These are phyloP conservation scores for Coptodon bakossiorum DNA, from an alignment of 2,113 vertebrate species.

Conservation along the genomic window DNA sequence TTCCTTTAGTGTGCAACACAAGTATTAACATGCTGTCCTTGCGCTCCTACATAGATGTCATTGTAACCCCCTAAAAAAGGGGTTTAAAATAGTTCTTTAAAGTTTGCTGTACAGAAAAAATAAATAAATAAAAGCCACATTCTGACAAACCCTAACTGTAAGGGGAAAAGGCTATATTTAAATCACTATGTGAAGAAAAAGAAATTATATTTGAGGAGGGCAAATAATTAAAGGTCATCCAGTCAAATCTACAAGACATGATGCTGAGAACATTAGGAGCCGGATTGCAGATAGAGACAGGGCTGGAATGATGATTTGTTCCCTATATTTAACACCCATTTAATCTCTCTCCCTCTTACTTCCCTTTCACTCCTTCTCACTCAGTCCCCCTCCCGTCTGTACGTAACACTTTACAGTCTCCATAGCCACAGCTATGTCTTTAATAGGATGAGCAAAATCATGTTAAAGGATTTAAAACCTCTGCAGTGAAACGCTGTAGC, in stretches of 20 bases:
- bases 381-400: conserved; percentile 12
- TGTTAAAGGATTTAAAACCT: conserved; percentile 72
- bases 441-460: conserved; percentile 74
- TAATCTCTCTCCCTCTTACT: conserved; percentile 31
- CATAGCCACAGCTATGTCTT: conserved; percentile 57
- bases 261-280: conserved; percentile 6
- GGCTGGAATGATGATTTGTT: conserved; percentile 39
- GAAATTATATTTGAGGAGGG: neutral
- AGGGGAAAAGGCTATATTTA: neutral
- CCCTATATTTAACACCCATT: conserved; percentile 52
- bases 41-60: neutral
- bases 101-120: neutral
- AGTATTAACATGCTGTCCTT: neutral
- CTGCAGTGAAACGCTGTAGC: conserved; percentile 55
- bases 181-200: neutral
- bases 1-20: neutral
- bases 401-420: conserved; percentile 47
- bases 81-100: neutral
- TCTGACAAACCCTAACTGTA: neutral
- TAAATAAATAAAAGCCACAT: neutral
- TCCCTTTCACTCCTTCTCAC: conserved; percentile 38
- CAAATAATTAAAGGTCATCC: conserved; percentile 30
- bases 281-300: conserved; percentile 35
- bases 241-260: neutral
- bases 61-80: neutral